Base-by-base conservation (phyloP, 2,113 vertebrate genomes). In the Condylura cristata region DNA sequence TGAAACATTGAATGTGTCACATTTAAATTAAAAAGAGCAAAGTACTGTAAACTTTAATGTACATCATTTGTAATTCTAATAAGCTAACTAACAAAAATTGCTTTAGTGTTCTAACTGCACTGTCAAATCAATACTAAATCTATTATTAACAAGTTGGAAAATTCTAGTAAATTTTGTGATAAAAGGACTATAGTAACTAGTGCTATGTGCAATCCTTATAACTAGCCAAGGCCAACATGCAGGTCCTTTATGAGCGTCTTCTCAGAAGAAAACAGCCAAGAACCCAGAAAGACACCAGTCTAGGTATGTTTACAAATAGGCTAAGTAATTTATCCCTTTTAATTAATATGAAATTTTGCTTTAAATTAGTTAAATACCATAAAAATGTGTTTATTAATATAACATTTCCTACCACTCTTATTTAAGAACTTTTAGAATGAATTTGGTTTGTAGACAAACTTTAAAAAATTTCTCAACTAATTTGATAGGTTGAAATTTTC, bases 141-240 rank as follows among this genome's bases (percentile, higher is more conserved):
- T 98, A 75, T 97, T 97, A 98, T 96, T 98, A 98, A 98, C 97
- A 97, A 97, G 95, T 98, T 98, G 96, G 97, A 97, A 98, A 98
- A 97, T 89, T 96, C 94, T 98, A 97, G 97, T 97, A 98, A 98
- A 97, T 97, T 96, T 95, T 97, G 97, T 97, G 95, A 84, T 98
- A 97, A 97, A 97, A 98, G 95, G 98, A 99, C 98, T 99, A 98
- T 98, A 98, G 98, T 98, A 99, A 99, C 98, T 98, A 99, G 98
- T 99, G 98, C 97, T 99, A 98, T 99, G 99, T 99, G 97, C 99
- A 99, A 99, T 99, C 98, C 99, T 99, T 98, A 90, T 98, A 98
- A 99, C 99, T 99, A 99, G 99, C 99, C 98, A 99, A 99, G 98
- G 98, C 99, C 99, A 99, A 99, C 99, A 99, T 99, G 99, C 99